A percentile compares a stretch with the other conserved stretches of the same genome.
Evolutionary conservation across 2,113 vertebrate genomes (phyloP).

Genomic region (Anolis carolinensis): DNA sequence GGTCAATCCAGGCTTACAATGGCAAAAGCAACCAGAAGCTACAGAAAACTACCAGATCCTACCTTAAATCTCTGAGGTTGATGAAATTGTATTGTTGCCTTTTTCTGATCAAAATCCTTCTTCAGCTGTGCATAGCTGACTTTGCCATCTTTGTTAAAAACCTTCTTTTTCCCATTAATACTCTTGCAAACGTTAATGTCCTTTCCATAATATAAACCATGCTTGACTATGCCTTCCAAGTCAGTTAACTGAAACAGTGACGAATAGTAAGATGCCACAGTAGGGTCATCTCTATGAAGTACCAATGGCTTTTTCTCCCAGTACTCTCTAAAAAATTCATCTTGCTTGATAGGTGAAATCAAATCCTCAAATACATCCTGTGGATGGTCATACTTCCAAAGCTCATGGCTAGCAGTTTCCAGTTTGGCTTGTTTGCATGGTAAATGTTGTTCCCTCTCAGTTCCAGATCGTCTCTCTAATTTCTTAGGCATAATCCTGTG

Average conservation of each 20-base stretch:
- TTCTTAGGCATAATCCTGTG: conserved; percentile 81
- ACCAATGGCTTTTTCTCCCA: conserved; percentile 92
- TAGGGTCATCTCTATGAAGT: conserved; percentile 77
- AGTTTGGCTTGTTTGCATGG: conserved; percentile 71
- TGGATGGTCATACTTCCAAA: conserved; percentile 79
- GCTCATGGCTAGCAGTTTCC: conserved; percentile 9
- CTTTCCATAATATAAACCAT: conserved; percentile 76
- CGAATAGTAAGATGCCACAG: conserved; percentile 74
- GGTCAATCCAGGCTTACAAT: not conserved
- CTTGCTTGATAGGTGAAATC: conserved; percentile 80
- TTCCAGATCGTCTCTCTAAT: conserved; percentile 48
- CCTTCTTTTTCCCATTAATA: conserved; percentile 81
- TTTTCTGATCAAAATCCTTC: conserved; percentile 84
- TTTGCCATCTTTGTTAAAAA: conserved; percentile 84
- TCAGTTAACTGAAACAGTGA: conserved; percentile 86
- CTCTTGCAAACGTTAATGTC: conserved; percentile 87
- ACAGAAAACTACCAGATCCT: not conserved
- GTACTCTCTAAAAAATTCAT: conserved; percentile 84
- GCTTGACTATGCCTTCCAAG: conserved; percentile 77
- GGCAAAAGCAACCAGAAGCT: not conserved
- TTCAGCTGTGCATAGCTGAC: conserved; percentile 81
- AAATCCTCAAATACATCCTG: conserved; percentile 83
- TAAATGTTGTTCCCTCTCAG: conserved; percentile 36
- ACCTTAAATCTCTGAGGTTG: conserved; percentile 96
- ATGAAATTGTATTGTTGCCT: conserved; percentile 91